Percentiles rank a stretch among this genome's conserved stretches.
These are phyloP conservation scores for Rhea americana DNA, from an alignment of 2,113 vertebrate genomes.

Conservation along the genomic window DNA sequence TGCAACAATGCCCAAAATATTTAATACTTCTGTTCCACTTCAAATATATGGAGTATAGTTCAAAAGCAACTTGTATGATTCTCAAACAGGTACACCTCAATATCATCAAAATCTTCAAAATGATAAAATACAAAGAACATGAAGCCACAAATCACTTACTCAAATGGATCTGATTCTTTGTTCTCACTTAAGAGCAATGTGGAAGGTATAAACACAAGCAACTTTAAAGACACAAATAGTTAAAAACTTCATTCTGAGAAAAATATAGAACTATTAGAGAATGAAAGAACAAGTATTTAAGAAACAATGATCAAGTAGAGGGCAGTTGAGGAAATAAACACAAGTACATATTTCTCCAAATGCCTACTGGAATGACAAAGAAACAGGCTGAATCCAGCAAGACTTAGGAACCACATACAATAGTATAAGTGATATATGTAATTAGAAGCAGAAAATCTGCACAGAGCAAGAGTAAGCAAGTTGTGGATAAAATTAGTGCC, in stretches of 20 bases:
- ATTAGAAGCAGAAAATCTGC: background rate
- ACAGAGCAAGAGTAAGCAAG: background rate
- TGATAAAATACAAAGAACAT: background rate
- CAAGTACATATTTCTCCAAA: background rate
- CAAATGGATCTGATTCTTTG: background rate
- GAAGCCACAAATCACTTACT: background rate
- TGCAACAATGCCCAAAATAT: background rate
- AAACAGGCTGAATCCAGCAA: background rate
- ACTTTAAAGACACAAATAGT: background rate
- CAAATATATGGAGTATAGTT: fast-evolving
- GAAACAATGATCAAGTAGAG: background rate
- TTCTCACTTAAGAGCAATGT: background rate
- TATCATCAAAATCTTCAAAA: background rate
- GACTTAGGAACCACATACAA: background rate
- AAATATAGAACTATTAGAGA: background rate
- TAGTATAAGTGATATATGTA: background rate
- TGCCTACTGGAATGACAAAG: background rate
- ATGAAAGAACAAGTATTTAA: background rate
- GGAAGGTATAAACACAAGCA: background rate
- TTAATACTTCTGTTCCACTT: background rate
- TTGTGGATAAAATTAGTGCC: background rate
- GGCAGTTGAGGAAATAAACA: background rate
- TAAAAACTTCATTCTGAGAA: background rate
- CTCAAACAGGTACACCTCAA: background rate
- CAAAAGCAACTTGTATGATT: background rate